phyloP scores from a whole-genome alignment of 2,113 vertebrate species.

The Nerophis ophidion region DNA sequence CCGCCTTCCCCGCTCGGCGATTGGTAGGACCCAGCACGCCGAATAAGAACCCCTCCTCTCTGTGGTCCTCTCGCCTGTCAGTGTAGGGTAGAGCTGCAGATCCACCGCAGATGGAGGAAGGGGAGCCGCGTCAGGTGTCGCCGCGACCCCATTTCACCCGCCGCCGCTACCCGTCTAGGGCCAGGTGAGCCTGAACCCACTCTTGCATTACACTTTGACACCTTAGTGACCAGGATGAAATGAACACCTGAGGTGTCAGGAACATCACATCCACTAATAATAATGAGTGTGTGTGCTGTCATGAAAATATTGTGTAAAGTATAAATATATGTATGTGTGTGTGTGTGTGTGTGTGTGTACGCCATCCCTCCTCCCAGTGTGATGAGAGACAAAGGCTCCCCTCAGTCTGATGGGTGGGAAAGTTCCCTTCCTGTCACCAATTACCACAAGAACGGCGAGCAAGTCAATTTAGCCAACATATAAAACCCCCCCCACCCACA shows the following conservation, averaged over 20 bases:
- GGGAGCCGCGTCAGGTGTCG: constrained; percentile 64
- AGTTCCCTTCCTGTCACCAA: constrained; percentile 46
- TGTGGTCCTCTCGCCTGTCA: constrained; percentile 62
- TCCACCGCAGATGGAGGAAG: constrained; percentile 52
- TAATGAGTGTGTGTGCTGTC: constrained; percentile 1
- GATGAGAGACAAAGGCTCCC: constrained; percentile 67
- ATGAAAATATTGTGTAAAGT: constrained; percentile 31
- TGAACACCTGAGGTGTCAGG: constrained; percentile 10
- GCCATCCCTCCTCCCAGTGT: constrained; percentile 45
- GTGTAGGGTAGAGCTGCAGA: constrained; percentile 67
- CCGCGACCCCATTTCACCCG: constrained; percentile 39
- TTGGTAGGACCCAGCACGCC: constrained; percentile 53
- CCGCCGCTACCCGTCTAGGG: constrained; percentile 14
- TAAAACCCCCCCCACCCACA: not conserved
- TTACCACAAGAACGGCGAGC: constrained; percentile 27
- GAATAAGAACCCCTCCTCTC: constrained; percentile 65
- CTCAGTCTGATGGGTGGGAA: constrained; percentile 65
- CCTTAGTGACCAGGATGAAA: constrained; percentile 4
- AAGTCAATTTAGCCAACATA: constrained; percentile 27
- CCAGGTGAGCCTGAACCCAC: constrained; percentile 62
- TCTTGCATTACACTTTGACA: constrained; percentile 21
- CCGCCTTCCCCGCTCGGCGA: constrained; percentile 30
- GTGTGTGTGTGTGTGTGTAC: constrained; percentile 30
- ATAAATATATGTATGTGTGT: constrained; percentile 31
- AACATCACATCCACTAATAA: constrained; percentile 18